phyloP scores from a whole-genome alignment of 2,888 invertebrate genomes.

The Augiades crinisus region DNA sequence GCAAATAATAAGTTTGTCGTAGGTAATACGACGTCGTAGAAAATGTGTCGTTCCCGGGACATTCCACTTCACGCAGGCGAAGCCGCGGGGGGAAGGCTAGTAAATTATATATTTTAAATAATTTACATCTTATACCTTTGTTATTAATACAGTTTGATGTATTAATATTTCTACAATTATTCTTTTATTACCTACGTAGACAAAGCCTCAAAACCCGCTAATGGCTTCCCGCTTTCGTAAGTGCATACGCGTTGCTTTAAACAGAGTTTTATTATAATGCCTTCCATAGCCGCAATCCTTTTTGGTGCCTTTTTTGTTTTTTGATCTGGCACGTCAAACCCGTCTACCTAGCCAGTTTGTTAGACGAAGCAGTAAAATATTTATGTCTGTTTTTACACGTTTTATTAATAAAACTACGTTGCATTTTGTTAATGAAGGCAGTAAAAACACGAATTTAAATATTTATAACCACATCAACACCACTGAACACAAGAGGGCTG shows the following conservation, averaged over 20 bases:
- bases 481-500: no score
- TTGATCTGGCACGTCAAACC: constrained; percentile 55
- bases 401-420: background rate
- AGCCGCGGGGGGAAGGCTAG: no score
- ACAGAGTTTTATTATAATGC: background rate
- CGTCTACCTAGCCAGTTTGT: constrained; percentile 47
- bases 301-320: constrained; percentile 42
- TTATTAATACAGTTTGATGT: no score
- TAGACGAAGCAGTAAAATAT: constrained; percentile 27
- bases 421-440: background rate
- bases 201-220: background rate
- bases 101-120: no score
- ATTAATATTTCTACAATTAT: no score
- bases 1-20: no score
- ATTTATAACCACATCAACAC: background rate
- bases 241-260: background rate
- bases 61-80: no score
- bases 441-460: background rate
- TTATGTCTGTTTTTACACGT: background rate
- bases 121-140: no score
- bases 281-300: background rate
- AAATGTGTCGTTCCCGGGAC: no score
- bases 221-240: background rate
- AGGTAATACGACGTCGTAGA: no score
- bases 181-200: no score